phyloP scores from a whole-genome alignment of 2,113 vertebrate genomes.

The Megatriorchis doriae region DNA sequence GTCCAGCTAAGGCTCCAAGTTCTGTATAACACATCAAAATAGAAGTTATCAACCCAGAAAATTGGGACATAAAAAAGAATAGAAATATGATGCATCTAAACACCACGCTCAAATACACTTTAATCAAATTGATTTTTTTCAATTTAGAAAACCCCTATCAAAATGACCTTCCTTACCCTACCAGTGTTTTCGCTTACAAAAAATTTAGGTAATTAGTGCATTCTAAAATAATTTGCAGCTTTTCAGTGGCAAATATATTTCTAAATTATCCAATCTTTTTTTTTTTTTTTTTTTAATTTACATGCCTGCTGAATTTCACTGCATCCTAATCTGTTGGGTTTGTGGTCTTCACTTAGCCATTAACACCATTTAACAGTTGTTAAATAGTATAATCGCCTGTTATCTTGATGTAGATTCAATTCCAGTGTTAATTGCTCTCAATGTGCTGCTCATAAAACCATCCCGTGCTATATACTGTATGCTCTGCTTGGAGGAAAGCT shows the following conservation, averaged over 20 bases:
- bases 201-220: neutral
- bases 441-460: slow-evolving; percentile 1
- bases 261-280: slow-evolving; percentile 15
- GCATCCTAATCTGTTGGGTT: neutral
- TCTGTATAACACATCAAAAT: neutral
- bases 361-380: slow-evolving; percentile 48
- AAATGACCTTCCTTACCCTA: neutral
- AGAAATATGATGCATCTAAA: neutral
- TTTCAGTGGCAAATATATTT: neutral
- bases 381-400: slow-evolving; percentile 27
- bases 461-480: neutral
- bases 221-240: slow-evolving; percentile 12
- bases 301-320: neutral
- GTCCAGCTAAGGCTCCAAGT: neutral
- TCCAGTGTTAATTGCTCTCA: slow-evolving; percentile 29
- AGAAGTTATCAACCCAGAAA: neutral
- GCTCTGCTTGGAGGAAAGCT: neutral
- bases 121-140: neutral
- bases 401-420: slow-evolving; percentile 4
- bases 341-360: neutral
- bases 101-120: neutral
- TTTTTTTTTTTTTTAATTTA: neutral
- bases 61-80: neutral
- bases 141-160: neutral
- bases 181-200: neutral